Evolutionary conservation across 2,797 vertebrate genomes (phyloP).

Genomic region (Anisognathus igniventris): DNA sequence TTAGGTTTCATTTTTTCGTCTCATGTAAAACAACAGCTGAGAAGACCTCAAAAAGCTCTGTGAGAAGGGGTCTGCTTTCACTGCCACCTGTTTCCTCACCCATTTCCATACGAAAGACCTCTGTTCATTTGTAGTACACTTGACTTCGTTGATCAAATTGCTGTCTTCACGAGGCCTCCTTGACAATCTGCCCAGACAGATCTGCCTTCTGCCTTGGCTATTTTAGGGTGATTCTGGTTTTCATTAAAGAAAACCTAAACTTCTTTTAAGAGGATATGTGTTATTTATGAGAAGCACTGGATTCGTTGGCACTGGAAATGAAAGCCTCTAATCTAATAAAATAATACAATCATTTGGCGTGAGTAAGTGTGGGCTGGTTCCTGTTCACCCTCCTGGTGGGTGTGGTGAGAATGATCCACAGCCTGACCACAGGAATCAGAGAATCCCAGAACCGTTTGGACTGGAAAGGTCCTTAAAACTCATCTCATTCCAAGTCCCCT

Average conservation of each 20-base stretch:
- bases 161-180: not conserved
- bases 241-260: not conserved
- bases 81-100: fast-evolving
- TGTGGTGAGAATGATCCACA: not conserved
- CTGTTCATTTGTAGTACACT: not conserved
- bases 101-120: not conserved
- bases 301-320: not conserved
- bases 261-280: not conserved
- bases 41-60: not conserved
- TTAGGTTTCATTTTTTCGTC: not conserved
- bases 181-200: not conserved
- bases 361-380: not conserved
- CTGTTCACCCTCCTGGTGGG: not conserved
- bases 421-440: not conserved
- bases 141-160: not conserved
- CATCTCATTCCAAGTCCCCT: not conserved
- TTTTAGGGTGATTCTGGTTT: not conserved
- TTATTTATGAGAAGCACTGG: not conserved
- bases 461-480: not conserved
- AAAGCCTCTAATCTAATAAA: not conserved
- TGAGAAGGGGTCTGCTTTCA: not conserved
- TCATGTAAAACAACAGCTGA: not conserved
- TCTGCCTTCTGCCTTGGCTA: not conserved
- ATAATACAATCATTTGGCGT: not conserved
- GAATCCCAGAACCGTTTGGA: not conserved